These are phyloP conservation scores for Augiades crinisus DNA, from an alignment of 2,888 invertebrate genomes.

Conservation along the genomic window DNA sequence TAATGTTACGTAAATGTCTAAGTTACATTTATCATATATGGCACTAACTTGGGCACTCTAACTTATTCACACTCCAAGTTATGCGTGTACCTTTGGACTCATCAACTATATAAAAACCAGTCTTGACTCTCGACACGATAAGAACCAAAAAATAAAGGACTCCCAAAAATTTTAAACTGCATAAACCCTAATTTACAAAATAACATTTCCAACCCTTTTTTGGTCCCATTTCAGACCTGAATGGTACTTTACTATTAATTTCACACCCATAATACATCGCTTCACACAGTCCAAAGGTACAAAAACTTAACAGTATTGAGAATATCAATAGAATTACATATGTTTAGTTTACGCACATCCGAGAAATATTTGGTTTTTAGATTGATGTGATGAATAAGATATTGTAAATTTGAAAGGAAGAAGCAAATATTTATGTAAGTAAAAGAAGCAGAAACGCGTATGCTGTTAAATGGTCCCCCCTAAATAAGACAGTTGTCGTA, in stretches of 20 bases:
- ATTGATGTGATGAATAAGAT: too few relatives aligned
- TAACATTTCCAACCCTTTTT: conserved; percentile 33
- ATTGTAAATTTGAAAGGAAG: too few relatives aligned
- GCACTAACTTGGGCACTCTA: conserved; percentile 10
- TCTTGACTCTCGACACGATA: conserved; percentile 39
- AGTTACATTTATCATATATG: too few relatives aligned
- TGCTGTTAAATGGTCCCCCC: too few relatives aligned
- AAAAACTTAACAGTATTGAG: conserved; percentile 16
- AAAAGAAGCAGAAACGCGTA: too few relatives aligned
- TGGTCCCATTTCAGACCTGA: conserved; percentile 41
- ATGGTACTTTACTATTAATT: conserved; percentile 26
- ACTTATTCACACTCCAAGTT: conserved; percentile 5
- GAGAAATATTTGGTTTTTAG: too few relatives aligned
- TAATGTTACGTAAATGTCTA: too few relatives aligned
- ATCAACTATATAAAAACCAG: conserved; percentile 33
- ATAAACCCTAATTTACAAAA: conserved; percentile 31
- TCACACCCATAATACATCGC: neutral
- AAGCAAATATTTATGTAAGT: too few relatives aligned
- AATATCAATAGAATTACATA: conserved; percentile 6
- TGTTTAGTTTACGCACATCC: too few relatives aligned
- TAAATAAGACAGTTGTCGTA: too few relatives aligned
- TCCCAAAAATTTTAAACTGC: conserved; percentile 15
- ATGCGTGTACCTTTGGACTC: conserved; percentile 38
- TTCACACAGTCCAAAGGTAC: conserved; percentile 37
- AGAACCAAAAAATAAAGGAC: conserved; percentile 28